phyloP scores from a whole-genome alignment of 2,888 invertebrate species.

The Hypselothyrea guttata region DNA sequence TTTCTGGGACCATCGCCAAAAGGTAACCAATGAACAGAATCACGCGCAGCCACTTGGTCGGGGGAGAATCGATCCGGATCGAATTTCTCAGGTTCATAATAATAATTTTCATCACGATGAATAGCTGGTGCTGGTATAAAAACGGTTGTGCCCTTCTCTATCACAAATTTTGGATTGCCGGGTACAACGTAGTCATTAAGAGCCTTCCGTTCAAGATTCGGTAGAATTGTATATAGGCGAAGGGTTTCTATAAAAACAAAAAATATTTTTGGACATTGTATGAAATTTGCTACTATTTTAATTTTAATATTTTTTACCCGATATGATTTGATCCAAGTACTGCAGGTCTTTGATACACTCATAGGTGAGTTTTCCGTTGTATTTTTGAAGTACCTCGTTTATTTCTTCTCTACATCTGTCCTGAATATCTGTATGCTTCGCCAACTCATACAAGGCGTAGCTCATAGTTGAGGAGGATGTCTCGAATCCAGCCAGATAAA shows the following conservation, averaged over 20 bases:
- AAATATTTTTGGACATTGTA: background rate
- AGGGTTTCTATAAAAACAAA: constrained; percentile 83
- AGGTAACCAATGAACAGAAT: constrained; percentile 78
- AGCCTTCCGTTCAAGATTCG: constrained; percentile 83
- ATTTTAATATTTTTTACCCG: constrained; percentile 74
- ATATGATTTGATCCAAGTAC: constrained; percentile 83
- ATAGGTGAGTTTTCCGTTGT: constrained; percentile 81
- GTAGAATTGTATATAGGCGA: constrained; percentile 84
- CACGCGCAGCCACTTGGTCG: constrained; percentile 83
- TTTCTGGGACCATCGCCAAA: constrained; percentile 81
- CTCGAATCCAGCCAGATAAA: constrained; percentile 84
- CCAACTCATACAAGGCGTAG: constrained; percentile 83
- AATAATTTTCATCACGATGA: constrained; percentile 84
- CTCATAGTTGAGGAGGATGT: constrained; percentile 83
- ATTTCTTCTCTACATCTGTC: constrained; percentile 82
- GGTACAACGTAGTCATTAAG: constrained; percentile 83
- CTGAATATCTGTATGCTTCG: constrained; percentile 82
- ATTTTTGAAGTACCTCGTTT: constrained; percentile 72
- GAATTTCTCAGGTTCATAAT: constrained; percentile 84
- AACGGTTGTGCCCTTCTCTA: constrained; percentile 80
- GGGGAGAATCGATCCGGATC: constrained; percentile 85
- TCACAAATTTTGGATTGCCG: constrained; percentile 82
- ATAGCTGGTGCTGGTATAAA: constrained; percentile 81
- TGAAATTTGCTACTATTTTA: no score
- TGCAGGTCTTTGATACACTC: constrained; percentile 80